phyloP scores from a whole-genome alignment of 1,140 invertebrate genomes.

The Procambarus virginalis region DNA sequence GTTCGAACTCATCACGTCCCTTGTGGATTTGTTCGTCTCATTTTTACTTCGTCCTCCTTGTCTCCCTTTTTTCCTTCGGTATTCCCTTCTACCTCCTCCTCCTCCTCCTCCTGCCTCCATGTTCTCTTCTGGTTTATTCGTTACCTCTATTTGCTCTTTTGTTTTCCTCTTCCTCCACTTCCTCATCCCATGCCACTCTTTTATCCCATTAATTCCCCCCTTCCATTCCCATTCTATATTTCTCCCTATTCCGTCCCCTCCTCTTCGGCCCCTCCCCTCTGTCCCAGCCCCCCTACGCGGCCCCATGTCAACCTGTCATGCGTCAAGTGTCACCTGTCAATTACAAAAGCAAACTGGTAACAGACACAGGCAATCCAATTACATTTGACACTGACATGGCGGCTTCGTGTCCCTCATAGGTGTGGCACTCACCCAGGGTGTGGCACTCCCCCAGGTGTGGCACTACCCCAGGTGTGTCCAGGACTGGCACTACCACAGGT shows the following conservation, averaged over 20 bases:
- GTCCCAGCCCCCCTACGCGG: neutral
- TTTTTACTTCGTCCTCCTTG: neutral
- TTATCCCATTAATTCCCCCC: neutral
- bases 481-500: no score
- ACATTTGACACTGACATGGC: conserved; percentile 23
- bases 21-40: no score
- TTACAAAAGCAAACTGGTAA: conserved; percentile 40
- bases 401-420: neutral
- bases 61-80: neutral
- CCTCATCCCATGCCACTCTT: neutral
- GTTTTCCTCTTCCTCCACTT: neutral
- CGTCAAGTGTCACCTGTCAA: conserved; percentile 44
- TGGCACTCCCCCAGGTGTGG: no score
- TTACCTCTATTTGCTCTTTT: neutral
- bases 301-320: conserved; percentile 20
- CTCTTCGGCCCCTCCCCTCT: neutral
- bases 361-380: conserved; percentile 24
- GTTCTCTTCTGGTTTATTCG: neutral
- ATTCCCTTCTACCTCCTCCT: neutral
- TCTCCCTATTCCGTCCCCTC: neutral
- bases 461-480: no score
- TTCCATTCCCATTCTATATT: neutral
- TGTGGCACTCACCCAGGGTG: no score
- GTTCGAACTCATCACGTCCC: no score
- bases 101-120: neutral